Evolutionary conservation across 2,888 invertebrate genomes (phyloP), one percentile per base, ranked within the genome.

Genomic region (Pristionchus exspectatus): DNA sequence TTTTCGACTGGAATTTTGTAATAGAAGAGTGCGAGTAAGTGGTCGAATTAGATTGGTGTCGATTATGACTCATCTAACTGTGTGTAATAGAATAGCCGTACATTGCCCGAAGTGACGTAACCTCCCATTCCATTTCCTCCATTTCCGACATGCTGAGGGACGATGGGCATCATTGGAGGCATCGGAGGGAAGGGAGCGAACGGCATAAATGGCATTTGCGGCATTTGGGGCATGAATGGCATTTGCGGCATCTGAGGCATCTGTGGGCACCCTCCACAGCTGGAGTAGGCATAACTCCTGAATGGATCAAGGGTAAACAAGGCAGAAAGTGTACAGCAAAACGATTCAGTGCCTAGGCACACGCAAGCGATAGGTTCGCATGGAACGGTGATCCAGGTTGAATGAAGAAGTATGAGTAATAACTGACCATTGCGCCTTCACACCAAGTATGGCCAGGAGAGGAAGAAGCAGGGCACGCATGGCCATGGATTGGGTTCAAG

Each of bases 401-500:
- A 69, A 69, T 0, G 30, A 69, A 0, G 30, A 72, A 72, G 30
- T 27, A 27, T 66, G 27, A 66, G 18, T 33, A 44, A 81, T 33
- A 44, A 81, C 81, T 81, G n/a, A 81, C 81, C 81, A 81, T 27
- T 81, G 81, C 2, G 44, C 81, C n/a, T 81, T 24, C n/a, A 54
- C 50, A 63, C 24, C 24, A 21, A 81, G 44, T 54, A 10, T 54
- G 10, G 81, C 12, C 18, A 81, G 54, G 33, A 81, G 24, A 54
- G 81, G 27, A 27, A 81, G 44, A n/a, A 81, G 27, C 27, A 81
- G 50, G 3, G 81, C 81, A 12, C 44, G 81, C 81, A 81, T 81
- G 81, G 50, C 81, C 10, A n/a, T 24, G 81, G 81, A 33, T 81
- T 50, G 81, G 81, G 81, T 54, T 81, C 81, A 81, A 81, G 81